A percentile compares a stretch with the other conserved stretches of the same genome.
These are phyloP conservation scores for Sphenodon punctatus DNA, from an alignment of 2,797 vertebrate species.

Conservation along the genomic window DNA sequence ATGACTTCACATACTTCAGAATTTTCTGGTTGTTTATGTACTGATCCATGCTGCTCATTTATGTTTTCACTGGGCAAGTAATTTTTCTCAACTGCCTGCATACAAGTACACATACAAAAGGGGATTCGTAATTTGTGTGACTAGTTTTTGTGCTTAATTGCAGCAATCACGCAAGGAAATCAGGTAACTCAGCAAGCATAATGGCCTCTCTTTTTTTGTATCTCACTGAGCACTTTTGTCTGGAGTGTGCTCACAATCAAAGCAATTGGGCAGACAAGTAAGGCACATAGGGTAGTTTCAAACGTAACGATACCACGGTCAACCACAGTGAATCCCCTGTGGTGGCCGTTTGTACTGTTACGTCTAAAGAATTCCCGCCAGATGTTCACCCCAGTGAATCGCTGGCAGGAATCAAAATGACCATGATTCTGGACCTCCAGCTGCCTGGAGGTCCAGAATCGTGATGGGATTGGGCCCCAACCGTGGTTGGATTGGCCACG, in stretches of 20 bases:
- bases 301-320: no score
- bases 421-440: no score
- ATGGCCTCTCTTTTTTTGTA: conserved; percentile 21
- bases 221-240: background rate
- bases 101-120: conserved; percentile 21
- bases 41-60: conserved; percentile 26
- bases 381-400: no score
- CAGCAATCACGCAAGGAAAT: conserved; percentile 13
- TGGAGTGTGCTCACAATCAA: background rate
- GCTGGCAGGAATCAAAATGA: no score
- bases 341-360: no score
- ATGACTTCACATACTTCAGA: conserved; percentile 60
- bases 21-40: conserved; percentile 57
- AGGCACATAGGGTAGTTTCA: background rate
- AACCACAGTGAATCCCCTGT: no score
- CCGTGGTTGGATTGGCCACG: no score
- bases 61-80: background rate
- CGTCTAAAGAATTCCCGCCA: no score
- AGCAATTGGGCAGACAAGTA: background rate
- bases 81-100: conserved; percentile 28
- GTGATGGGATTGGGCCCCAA: no score
- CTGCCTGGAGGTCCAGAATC: no score
- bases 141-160: conserved; percentile 37
- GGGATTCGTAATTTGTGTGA: background rate
- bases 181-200: background rate